phyloP scores from a whole-genome alignment of 2,113 vertebrate genomes.

The Amblyornis subalaris region DNA sequence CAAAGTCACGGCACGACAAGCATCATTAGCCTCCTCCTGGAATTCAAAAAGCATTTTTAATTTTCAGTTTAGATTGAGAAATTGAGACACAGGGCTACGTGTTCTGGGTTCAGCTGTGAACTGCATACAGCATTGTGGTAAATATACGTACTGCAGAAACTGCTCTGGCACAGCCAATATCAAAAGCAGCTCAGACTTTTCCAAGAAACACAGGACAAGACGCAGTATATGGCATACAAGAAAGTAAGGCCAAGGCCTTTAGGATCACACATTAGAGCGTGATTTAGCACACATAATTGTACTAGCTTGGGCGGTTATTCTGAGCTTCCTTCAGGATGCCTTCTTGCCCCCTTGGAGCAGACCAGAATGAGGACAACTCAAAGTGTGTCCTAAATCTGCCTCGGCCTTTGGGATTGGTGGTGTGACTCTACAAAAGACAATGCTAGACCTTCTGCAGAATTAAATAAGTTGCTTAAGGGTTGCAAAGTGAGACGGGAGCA shows the following conservation, averaged over 20 bases:
- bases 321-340: neutral
- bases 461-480: neutral
- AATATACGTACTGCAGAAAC: neutral
- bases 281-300: neutral
- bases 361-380: neutral
- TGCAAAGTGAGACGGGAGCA: neutral
- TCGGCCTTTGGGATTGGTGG: neutral
- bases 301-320: neutral
- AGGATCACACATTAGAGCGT: neutral
- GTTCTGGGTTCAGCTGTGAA: neutral
- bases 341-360: neutral
- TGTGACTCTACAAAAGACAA: neutral
- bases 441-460: neutral
- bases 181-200: neutral
- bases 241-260: neutral
- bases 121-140: neutral
- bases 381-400: neutral
- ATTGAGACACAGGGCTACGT: fast-evolving
- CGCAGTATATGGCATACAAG: neutral
- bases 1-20: neutral
- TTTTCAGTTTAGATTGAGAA: neutral
- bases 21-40: neutral
- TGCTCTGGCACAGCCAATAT: neutral
- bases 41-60: neutral
- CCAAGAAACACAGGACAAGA: neutral